Evolutionary conservation across 2,888 invertebrate species (phyloP), one percentile per base, ranked within the genome.

Genomic region (Tetranychus piercei): DNA sequence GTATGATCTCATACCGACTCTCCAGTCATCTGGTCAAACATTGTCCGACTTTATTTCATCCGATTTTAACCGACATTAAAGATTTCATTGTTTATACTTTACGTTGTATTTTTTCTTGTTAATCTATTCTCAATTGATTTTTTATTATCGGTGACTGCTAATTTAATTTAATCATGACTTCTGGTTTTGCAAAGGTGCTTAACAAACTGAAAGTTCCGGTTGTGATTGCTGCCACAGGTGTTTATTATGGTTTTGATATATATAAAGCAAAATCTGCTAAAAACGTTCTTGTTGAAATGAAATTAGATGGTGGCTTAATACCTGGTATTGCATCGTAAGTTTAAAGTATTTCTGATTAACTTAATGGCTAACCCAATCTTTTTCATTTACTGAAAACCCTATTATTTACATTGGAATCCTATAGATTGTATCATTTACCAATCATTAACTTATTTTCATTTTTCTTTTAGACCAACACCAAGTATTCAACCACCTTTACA

Each of bases 11-110:
- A 11, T 20, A 8, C 11, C 34, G 1, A 11, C 22, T 23, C 34
- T 69, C 22, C 11, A 5, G 34, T 20, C 69, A 11, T 69, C 11
- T 69, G 69, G 22, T 69, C 11, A 11, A 20, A 23, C 1, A 5
- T 23, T 69, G 92, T 23, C 88, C 90, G 81, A 85, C 4, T 69
- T 69, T 22, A 69, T 20, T 22, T 23, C 20, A 20, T 69, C 22
- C 11, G 34, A 22, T 23, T 23, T 23, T 7, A 9, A 69, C 20
- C 20, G 69, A 69, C 22, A 18, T n/a, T n/a, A n/a, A n/a, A 34
- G 34, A 34, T 34, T 34, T 34, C 4, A 34, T 34, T 34, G 34
- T 34, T 34, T 34, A 34, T 34, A 3, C 34, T 34, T 34, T 3
- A 34, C 0, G 34, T 34, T 34, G 5, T 34, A 34, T 5, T 34